A percentile compares a stretch with the other conserved stretches of the same genome.
These are phyloP conservation scores for Lysandra coridon DNA, from an alignment of 2,888 invertebrate genomes.

Conservation along the genomic window DNA sequence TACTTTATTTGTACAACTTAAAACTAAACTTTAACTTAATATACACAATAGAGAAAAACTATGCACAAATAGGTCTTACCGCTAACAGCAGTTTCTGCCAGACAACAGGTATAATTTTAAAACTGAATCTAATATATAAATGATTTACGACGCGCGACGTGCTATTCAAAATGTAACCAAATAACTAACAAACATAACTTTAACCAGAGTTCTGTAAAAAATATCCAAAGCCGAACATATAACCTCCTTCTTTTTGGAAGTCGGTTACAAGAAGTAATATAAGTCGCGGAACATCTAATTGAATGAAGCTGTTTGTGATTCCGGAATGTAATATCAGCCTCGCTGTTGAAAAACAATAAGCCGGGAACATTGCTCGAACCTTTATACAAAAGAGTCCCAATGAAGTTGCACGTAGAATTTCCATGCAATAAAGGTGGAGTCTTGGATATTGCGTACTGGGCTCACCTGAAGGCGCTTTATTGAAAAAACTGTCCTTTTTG, in stretches of 20 bases:
- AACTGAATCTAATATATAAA: background rate
- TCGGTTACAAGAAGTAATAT: conserved; percentile 21
- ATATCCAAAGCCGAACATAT: too few species aligned
- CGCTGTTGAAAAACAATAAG: conserved; percentile 79
- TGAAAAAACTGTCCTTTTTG: too few species aligned
- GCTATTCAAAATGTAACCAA: background rate
- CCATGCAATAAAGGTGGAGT: conserved; percentile 77
- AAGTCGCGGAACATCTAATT: conserved; percentile 52
- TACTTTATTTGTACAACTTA: too few species aligned
- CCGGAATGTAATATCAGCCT: conserved; percentile 66
- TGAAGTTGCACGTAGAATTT: conserved; percentile 78
- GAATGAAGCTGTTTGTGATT: conserved; percentile 70
- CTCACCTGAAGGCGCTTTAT: conserved; percentile 47
- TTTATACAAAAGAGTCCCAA: conserved; percentile 75
- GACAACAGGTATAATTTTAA: background rate
- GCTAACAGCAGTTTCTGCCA: too few species aligned
- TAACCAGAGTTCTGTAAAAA: conserved; percentile 4
- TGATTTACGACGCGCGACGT: background rate
- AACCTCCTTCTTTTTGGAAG: too few species aligned
- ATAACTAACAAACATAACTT: background rate
- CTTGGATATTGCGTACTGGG: conserved; percentile 77
- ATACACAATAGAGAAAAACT: too few species aligned
- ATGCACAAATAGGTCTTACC: too few species aligned
- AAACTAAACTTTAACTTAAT: too few species aligned
- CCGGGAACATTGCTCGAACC: conserved; percentile 69